Conservation (phyloP, 2,888 invertebrate genomes). For the Anagyrus pseudococci region DNA sequence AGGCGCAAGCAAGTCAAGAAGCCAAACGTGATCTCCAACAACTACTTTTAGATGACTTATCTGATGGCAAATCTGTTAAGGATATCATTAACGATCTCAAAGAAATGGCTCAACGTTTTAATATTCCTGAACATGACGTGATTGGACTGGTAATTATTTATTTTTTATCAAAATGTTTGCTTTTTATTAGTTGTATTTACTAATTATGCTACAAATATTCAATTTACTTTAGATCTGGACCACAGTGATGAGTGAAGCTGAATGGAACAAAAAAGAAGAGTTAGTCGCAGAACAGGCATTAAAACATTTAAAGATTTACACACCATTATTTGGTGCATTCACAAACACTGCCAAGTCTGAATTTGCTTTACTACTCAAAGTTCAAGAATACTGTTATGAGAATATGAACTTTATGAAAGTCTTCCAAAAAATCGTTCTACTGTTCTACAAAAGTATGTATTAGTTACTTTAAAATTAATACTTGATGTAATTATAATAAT, state of each 20-base stretch:
- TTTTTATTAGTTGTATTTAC: slow-evolving; percentile 5
- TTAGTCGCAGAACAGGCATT: slow-evolving; percentile 94
- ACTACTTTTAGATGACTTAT: slow-evolving; percentile 81
- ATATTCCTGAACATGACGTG: slow-evolving; percentile 90
- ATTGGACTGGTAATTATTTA: slow-evolving; percentile 75
- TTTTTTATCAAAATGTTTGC: slow-evolving; percentile 3
- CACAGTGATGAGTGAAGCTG: slow-evolving; percentile 92
- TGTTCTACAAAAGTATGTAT: slow-evolving; percentile 88
- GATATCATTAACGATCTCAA: slow-evolving; percentile 86
- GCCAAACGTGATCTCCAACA: slow-evolving; percentile 80
- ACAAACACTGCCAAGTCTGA: slow-evolving; percentile 87
- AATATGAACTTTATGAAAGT: slow-evolving; percentile 99
- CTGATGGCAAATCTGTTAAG: slow-evolving; percentile 84
- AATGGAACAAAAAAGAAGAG: slow-evolving; percentile 99
- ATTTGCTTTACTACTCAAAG: slow-evolving; percentile 85
- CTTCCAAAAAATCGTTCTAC: slow-evolving; percentile 95
- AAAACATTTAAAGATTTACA: slow-evolving; percentile 86
- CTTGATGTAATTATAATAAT: not conserved
- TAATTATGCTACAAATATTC: not conserved
- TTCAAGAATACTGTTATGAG: slow-evolving; percentile 98
- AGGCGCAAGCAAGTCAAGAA: slow-evolving; percentile 84
- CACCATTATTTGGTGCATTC: slow-evolving; percentile 85
- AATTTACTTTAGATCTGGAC: slow-evolving; percentile 78
- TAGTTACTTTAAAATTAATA: slow-evolving; percentile 14
- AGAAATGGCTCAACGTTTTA: slow-evolving; percentile 83